Evolutionary conservation across 2,888 invertebrate genomes (phyloP).

Genomic region (Drosophila borborema): DNA sequence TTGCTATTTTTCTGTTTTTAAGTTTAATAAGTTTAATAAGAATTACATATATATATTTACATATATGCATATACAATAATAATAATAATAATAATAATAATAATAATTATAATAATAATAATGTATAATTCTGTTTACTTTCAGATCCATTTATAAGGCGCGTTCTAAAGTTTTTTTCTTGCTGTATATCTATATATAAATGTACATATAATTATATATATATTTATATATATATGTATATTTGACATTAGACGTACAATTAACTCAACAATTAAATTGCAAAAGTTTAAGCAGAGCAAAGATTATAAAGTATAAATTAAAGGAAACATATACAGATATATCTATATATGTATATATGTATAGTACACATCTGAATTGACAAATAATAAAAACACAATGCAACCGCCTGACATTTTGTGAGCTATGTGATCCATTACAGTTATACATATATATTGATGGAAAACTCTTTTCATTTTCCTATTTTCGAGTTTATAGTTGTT

Average conservation of each 20-base stretch:
- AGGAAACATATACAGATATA: slow-evolving; percentile 10
- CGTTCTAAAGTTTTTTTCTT: slow-evolving; percentile 69
- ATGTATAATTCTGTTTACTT: slow-evolving; percentile 32
- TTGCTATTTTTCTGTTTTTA: slow-evolving; percentile 58
- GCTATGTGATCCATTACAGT: slow-evolving; percentile 15
- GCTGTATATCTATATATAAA: slow-evolving; percentile 1
- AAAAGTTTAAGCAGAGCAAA: slow-evolving; percentile 47
- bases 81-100: slow-evolving; percentile 36
- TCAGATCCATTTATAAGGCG: slow-evolving; percentile 81
- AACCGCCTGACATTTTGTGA: slow-evolving; percentile 17
- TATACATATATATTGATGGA: slow-evolving; percentile 1
- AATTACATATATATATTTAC: slow-evolving; percentile 46
- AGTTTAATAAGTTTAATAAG: slow-evolving; percentile 47
- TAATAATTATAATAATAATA: slow-evolving; percentile 37
- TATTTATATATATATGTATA: slow-evolving; percentile 19
- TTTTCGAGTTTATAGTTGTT: slow-evolving; percentile 35
- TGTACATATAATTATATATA: slow-evolving; percentile 17
- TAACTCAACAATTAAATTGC: slow-evolving; percentile 68
- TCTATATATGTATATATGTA: not conserved
- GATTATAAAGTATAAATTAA: slow-evolving; percentile 28
- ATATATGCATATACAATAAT: slow-evolving; percentile 45
- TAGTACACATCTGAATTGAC: not conserved
- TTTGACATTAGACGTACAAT: slow-evolving; percentile 59
- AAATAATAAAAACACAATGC: slow-evolving; percentile 7
- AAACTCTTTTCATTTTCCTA: slow-evolving; percentile 17